A percentile compares a stretch with the other conserved stretches of the same genome.
phyloP scores from a whole-genome alignment of 1,140 invertebrate genomes.

The Anoplophora glabripennis region DNA sequence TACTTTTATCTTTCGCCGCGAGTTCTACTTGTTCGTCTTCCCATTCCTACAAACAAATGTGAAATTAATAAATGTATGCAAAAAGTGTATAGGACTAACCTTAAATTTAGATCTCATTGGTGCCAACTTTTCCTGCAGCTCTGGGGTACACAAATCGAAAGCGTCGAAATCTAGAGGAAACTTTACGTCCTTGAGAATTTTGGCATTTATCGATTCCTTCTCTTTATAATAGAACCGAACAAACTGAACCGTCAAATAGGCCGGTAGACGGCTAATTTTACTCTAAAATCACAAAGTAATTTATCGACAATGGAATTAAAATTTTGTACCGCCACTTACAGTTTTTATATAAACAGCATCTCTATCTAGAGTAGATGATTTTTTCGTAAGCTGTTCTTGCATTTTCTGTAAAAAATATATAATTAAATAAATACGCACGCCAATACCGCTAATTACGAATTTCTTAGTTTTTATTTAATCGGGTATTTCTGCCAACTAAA shows the following conservation, averaged over 20 bases:
- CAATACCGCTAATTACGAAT: too few species aligned
- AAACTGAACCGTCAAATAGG: slow-evolving; percentile 96
- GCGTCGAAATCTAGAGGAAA: slow-evolving; percentile 95
- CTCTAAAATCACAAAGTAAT: slow-evolving; percentile 63
- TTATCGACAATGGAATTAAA: slow-evolving; percentile 15
- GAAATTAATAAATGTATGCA: slow-evolving; percentile 3
- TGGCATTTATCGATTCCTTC: slow-evolving; percentile 93
- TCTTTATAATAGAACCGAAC: slow-evolving; percentile 98
- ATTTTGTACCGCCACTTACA: slow-evolving; percentile 66
- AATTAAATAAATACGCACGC: too few species aligned
- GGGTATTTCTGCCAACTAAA: too few species aligned
- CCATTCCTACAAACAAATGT: slow-evolving; percentile 58
- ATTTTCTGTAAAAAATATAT: slow-evolving; percentile 82
- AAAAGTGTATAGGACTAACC: slow-evolving; percentile 48
- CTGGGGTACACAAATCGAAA: slow-evolving; percentile 88
- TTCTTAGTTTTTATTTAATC: too few species aligned
- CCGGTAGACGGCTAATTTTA: slow-evolving; percentile 90
- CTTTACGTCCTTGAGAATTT: slow-evolving; percentile 98
- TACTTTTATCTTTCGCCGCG: slow-evolving; percentile 49
- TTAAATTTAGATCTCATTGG: slow-evolving; percentile 92
- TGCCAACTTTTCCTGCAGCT: slow-evolving; percentile 86
- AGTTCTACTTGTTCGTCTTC: slow-evolving; percentile 72
- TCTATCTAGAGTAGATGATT: slow-evolving; percentile 78
- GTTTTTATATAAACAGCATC: slow-evolving; percentile 94
- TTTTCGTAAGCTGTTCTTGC: slow-evolving; percentile 92